Evolutionary conservation across 2,797 vertebrate species (phyloP).

Genomic region (Myiotriccus ornatus): DNA sequence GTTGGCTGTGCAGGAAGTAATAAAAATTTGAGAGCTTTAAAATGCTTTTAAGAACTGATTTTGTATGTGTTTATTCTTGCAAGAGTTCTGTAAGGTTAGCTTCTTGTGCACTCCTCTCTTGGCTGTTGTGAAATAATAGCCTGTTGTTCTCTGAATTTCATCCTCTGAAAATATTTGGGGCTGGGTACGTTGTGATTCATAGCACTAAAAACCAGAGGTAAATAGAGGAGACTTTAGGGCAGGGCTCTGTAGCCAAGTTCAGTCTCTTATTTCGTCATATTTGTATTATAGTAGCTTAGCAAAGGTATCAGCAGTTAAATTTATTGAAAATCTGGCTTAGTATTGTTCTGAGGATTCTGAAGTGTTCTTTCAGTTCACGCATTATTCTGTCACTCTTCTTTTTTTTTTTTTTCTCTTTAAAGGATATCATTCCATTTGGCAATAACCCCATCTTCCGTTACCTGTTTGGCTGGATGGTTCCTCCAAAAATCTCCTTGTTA

Average conservation of each 20-base stretch:
- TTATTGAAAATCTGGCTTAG: neutral
- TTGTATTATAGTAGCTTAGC: neutral
- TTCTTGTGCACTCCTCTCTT: neutral
- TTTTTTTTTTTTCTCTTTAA: neutral
- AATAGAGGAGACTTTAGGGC: neutral
- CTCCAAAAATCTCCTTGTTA: constrained; percentile 95
- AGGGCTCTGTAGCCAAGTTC: neutral
- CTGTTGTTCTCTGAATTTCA: neutral
- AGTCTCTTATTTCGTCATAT: neutral
- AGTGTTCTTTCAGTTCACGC: neutral
- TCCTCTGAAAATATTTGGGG: neutral
- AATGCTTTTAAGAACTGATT: neutral
- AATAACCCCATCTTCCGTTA: constrained; percentile 93
- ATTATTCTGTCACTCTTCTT: neutral
- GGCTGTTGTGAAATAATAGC: neutral
- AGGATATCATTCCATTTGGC: constrained; percentile 98
- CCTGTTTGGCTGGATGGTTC: constrained; percentile 97
- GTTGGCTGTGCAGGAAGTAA: neutral
- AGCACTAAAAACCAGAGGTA: neutral
- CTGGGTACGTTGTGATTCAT: neutral
- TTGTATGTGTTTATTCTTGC: neutral
- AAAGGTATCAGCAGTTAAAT: neutral
- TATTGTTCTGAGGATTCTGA: neutral
- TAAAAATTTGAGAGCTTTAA: neutral
- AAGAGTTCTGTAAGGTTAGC: neutral